Base-by-base conservation (phyloP, 2,113 vertebrate species). In the Acrocephalus arundinaceus region DNA sequence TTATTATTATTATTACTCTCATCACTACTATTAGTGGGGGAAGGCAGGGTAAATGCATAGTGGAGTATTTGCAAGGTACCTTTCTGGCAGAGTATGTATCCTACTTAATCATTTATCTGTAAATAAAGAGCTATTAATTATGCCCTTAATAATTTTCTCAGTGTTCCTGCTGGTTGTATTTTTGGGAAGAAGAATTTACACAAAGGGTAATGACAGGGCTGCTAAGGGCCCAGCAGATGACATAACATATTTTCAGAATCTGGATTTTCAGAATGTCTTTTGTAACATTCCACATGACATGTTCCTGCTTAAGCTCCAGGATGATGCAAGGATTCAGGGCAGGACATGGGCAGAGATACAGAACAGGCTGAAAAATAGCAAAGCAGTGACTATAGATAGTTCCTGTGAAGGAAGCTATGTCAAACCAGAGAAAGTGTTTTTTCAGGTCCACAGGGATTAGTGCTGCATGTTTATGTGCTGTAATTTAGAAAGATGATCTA, bases 341-440 rank as follows among this genome's bases (percentile, higher is more conserved):
- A 89, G 39, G 13, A 74, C 37, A 73, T 3, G 1, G 71, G 8
- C 30, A 81, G 61, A 74, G 57, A 84, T 39, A 61, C 1, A 67
- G 51, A 92, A 68, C 58, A 89, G 59, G 70, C 28, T 90, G 82
- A 76, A 96, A 96, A 96, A 87, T 28, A 94, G 37, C n/a, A 78
- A 76, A 92, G 16, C 22, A 63, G 33, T 39, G 33, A 9, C 87
- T 85, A 85, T 51, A 92, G 73, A 87, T 62, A 93, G 82, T 30
- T 94, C 33, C 55, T 86, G 10, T 70, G 54, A 62, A 89, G 81
- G 28, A 78, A 89, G 16, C 7, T 62, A 31, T 75, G 37, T 65
- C 67, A 91, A 90, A 93, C 4, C 33, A 89, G 24, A 76, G 28
- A 63, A 92, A 87, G 17, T 48, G 28, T 63, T 93, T 73, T 61